phyloP scores from a whole-genome alignment of 2,113 vertebrate species.

The Poecile atricapillus region DNA sequence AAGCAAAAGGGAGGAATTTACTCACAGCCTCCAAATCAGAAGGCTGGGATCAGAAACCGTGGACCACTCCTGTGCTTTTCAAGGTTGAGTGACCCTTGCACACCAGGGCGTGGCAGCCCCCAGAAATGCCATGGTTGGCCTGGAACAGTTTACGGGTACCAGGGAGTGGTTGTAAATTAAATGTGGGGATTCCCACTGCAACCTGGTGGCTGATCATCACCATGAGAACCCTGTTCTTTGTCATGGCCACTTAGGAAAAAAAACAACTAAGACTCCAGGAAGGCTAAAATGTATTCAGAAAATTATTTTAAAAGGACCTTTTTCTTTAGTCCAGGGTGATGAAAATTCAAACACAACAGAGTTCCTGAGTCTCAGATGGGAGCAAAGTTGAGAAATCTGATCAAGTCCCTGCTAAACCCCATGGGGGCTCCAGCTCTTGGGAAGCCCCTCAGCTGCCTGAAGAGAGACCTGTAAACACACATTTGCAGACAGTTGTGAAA shows the following conservation, averaged over 20 bases:
- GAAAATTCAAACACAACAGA: background rate
- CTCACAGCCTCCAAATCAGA: background rate
- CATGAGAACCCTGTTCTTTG: background rate
- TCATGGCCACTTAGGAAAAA: background rate
- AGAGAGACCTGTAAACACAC: accelerated
- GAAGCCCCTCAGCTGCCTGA: background rate
- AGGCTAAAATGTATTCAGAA: background rate
- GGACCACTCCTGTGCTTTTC: background rate
- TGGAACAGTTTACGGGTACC: background rate
- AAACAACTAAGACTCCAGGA: background rate
- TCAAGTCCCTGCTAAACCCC: background rate
- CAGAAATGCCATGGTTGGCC: background rate
- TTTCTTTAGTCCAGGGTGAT: background rate
- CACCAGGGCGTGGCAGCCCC: background rate
- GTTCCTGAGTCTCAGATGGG: background rate
- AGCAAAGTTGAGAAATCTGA: background rate
- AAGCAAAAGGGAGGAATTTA: background rate
- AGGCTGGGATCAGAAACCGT: background rate
- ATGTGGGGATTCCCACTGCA: background rate
- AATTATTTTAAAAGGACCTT: background rate
- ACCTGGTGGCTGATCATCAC: background rate
- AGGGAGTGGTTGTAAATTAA: background rate
- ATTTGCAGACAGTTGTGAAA: background rate
- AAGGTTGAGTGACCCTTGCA: accelerated
- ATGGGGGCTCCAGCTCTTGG: background rate